phyloP scores from a whole-genome alignment of 2,888 invertebrate genomes.

The Erynnis tages region DNA sequence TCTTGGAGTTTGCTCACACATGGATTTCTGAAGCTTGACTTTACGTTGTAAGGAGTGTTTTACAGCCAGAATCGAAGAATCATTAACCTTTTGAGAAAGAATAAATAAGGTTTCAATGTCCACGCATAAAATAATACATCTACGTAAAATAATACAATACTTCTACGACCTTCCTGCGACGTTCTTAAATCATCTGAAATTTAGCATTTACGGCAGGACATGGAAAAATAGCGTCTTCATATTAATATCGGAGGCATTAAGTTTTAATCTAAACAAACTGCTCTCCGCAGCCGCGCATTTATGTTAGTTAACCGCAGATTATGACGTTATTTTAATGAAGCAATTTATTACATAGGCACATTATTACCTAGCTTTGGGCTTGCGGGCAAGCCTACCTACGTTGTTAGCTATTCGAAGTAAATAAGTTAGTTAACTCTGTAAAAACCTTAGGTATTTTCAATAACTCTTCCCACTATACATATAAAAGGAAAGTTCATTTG shows the following conservation, averaged over 20 bases:
- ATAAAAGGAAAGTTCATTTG: too few species aligned
- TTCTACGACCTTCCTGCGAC: background rate
- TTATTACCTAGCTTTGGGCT: constrained; percentile 22
- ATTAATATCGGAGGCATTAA: constrained; percentile 58
- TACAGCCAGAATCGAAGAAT: too few species aligned
- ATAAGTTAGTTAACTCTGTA: too few species aligned
- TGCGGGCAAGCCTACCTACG: background rate
- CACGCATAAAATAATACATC: background rate
- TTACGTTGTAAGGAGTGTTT: too few species aligned
- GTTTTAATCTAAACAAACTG: constrained; percentile 78
- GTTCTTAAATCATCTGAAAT: background rate
- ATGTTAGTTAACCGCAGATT: constrained; percentile 77
- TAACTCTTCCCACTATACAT: too few species aligned
- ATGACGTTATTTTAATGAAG: constrained; percentile 58
- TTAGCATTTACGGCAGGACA: background rate
- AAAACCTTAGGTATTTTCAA: too few species aligned
- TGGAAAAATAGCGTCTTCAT: constrained; percentile 34
- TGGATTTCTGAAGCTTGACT: too few species aligned
- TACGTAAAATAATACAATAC: background rate
- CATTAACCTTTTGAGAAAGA: too few species aligned
- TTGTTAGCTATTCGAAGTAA: too few species aligned
- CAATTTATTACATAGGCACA: constrained; percentile 61
- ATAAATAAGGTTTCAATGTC: background rate
- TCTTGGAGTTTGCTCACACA: too few species aligned
- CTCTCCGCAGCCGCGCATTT: constrained; percentile 60